Conservation (phyloP, 1,140 invertebrate species). For the Plodia interpunctella region DNA sequence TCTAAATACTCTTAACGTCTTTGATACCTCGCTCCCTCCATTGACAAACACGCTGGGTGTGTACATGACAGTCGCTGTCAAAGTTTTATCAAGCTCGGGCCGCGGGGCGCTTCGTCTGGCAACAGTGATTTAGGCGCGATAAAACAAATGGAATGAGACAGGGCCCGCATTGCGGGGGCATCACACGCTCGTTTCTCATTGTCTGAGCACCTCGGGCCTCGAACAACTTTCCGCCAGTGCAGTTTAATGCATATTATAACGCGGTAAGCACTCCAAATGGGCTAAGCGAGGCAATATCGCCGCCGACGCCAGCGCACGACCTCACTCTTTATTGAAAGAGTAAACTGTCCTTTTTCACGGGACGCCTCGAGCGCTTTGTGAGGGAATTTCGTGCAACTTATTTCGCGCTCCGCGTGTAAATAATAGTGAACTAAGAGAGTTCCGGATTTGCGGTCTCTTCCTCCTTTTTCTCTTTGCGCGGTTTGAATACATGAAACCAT, state of each 20-base stretch:
- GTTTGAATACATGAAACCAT: constrained; percentile 40
- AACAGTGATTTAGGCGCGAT: constrained; percentile 71
- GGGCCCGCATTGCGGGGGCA: constrained; percentile 63
- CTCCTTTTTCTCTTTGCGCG: constrained; percentile 36
- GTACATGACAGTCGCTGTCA: constrained; percentile 67
- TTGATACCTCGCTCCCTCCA: constrained; percentile 68
- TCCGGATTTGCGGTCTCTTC: constrained; percentile 41
- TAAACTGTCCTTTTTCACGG: constrained; percentile 72
- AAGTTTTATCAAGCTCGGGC: constrained; percentile 57
- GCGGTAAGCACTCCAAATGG: constrained; percentile 64
- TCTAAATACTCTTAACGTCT: constrained; percentile 76
- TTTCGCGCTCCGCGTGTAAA: constrained; percentile 55
- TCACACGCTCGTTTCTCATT: constrained; percentile 71
- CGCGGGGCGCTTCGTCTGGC: constrained; percentile 44
- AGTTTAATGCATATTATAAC: constrained; percentile 74
- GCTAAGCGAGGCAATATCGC: constrained; percentile 57
- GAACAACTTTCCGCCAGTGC: constrained; percentile 57
- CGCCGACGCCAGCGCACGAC: constrained; percentile 40
- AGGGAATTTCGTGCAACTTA: constrained; percentile 61
- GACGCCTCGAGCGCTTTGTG: constrained; percentile 60
- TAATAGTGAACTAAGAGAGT: constrained; percentile 54
- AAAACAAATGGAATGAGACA: constrained; percentile 61
- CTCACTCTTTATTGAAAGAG: constrained; percentile 70
- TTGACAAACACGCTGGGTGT: constrained; percentile 59
- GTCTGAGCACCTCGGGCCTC: constrained; percentile 57